A percentile compares a stretch with the other conserved stretches of the same genome.
Evolutionary conservation across 2,888 invertebrate species (phyloP).

Genomic region (Leucophenga montana): DNA sequence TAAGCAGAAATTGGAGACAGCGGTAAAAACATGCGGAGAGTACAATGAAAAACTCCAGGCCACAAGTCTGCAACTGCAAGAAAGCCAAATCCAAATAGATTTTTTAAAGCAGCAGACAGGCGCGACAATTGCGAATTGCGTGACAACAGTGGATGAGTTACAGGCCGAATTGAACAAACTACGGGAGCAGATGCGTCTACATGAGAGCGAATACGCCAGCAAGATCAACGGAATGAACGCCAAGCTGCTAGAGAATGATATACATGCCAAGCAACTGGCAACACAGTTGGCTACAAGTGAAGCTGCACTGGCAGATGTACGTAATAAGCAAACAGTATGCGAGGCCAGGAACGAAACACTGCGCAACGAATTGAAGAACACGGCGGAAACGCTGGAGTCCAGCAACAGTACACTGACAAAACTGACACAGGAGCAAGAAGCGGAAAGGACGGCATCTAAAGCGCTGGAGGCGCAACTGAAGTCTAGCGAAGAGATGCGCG

Average conservation of each 20-base stretch:
- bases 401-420: conserved; percentile 48
- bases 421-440: conserved; percentile 44
- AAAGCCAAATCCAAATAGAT: conserved; percentile 31
- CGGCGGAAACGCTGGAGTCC: conserved; percentile 39
- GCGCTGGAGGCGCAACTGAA: conserved; percentile 52
- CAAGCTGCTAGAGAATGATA: conserved; percentile 38
- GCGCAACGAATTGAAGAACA: conserved; percentile 40
- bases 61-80: conserved; percentile 39
- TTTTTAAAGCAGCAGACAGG: conserved; percentile 12
- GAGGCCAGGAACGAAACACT: conserved; percentile 44
- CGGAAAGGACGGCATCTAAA: conserved; percentile 27
- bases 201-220: not conserved
- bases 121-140: not conserved
- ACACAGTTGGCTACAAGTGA: conserved; percentile 34
- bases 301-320: conserved; percentile 36
- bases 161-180: conserved; percentile 2
- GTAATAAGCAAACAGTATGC: conserved; percentile 25
- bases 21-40: conserved; percentile 22
- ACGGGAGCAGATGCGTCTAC: not conserved
- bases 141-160: not conserved
- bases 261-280: conserved; percentile 39
- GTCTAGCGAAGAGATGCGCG: conserved; percentile 39
- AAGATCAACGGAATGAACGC: conserved; percentile 3
- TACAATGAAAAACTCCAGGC: conserved; percentile 47
- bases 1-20: conserved; percentile 12